Conservation (phyloP, 2,113 vertebrate genomes). For the Chiloscyllium plagiosum region DNA sequence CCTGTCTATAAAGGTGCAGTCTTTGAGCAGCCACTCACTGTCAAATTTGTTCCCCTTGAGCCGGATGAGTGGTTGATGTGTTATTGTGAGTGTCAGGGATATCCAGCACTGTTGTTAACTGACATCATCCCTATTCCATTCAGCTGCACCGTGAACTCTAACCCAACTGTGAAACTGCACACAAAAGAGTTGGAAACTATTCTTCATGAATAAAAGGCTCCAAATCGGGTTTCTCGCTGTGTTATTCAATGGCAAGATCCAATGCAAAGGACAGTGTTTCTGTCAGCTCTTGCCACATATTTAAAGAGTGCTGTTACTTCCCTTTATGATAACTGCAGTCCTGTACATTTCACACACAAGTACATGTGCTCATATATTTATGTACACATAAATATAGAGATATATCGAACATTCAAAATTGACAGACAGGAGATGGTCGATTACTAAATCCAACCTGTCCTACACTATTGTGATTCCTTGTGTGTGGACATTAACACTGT, state of each 20-base stretch:
- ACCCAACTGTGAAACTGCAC: slow-evolving; percentile 3
- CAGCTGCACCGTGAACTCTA: slow-evolving; percentile 7
- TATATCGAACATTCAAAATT: neutral
- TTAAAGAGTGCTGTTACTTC: neutral
- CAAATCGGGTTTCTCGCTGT: neutral
- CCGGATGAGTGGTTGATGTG: neutral
- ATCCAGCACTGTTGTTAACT: neutral
- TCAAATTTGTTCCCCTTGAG: neutral
- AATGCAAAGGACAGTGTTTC: neutral
- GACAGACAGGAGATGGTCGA: too few relatives aligned
- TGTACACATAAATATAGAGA: neutral
- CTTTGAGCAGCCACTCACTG: neutral
- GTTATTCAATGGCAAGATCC: slow-evolving; percentile 21
- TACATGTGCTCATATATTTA: too few relatives aligned
- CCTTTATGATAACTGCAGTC: neutral
- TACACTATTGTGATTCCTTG: neutral
- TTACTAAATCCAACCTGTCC: neutral
- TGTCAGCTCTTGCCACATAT: neutral
- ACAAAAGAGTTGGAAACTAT: slow-evolving; percentile 6
- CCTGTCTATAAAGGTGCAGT: neutral
- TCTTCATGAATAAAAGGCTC: neutral
- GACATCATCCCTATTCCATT: neutral
- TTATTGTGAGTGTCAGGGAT: neutral
- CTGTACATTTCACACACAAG: neutral
- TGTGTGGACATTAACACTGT: too few relatives aligned